Percentiles rank a stretch among this genome's conserved stretches.
Evolutionary conservation across 1,140 invertebrate species (phyloP).

Genomic region (Trachymyrmex septentrionalis): DNA sequence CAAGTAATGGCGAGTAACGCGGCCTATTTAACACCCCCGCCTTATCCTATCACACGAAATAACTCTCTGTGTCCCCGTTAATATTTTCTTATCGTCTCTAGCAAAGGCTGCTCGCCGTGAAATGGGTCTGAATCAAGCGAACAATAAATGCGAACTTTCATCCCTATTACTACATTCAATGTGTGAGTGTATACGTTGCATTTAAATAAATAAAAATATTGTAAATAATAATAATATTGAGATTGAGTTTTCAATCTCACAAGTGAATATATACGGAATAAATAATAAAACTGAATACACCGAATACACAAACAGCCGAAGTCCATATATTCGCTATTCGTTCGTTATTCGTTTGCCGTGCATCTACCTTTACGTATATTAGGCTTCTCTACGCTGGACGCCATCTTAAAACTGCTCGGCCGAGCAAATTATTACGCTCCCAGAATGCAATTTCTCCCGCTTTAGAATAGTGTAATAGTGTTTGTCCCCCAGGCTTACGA

Average conservation of each 20-base stretch:
- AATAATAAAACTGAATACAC: background rate
- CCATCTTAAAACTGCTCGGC: slow-evolving; percentile 66
- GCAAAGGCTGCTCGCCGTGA: background rate
- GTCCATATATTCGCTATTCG: background rate
- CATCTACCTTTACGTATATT: slow-evolving; percentile 53
- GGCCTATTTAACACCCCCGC: slow-evolving; percentile 73
- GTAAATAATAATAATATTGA: slow-evolving; percentile 18
- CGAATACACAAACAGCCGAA: background rate
- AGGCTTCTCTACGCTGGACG: slow-evolving; percentile 17
- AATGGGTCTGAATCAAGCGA: background rate
- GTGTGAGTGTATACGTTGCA: background rate
- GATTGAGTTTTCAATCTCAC: background rate
- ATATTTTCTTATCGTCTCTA: slow-evolving; percentile 74
- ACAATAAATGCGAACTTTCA: background rate
- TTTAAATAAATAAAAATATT: slow-evolving; percentile 11
- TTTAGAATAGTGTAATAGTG: slow-evolving; percentile 48
- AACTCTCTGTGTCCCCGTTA: slow-evolving; percentile 72
- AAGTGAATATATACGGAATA: background rate
- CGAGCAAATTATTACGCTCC: slow-evolving; percentile 75
- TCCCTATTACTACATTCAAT: background rate
- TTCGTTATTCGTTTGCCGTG: background rate
- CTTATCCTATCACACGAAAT: slow-evolving; percentile 76
- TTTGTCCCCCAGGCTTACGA: slow-evolving; percentile 39
- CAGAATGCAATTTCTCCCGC: slow-evolving; percentile 66
- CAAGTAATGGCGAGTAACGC: slow-evolving; percentile 78